Evolutionary conservation across 2,888 invertebrate species (phyloP).

Genomic region (Glyphotaelius pellucidus): DNA sequence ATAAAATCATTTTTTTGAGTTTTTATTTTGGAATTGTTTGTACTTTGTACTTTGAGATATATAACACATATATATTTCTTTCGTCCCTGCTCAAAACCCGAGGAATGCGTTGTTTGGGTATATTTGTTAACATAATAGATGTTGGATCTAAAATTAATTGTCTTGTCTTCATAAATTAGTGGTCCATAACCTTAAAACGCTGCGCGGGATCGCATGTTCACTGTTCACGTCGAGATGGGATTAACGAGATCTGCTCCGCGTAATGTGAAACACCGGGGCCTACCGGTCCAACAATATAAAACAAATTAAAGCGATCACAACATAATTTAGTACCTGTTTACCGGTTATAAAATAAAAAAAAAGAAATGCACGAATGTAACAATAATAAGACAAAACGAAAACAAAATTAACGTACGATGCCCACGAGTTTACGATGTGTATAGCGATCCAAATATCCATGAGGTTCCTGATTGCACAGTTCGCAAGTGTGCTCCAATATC

Average conservation of each 20-base stretch:
- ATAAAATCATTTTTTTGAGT: too few relatives aligned
- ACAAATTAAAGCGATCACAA: neutral
- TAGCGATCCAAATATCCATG: neutral
- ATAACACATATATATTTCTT: neutral
- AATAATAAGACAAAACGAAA: neutral
- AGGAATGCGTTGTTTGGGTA: slow-evolving; percentile 51
- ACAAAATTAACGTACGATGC: neutral
- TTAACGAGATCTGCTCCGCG: slow-evolving; percentile 28
- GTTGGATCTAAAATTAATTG: slow-evolving; percentile 54
- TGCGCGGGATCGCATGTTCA: slow-evolving; percentile 23
- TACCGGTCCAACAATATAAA: neutral
- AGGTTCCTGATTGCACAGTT: neutral
- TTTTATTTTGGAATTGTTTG: too few relatives aligned
- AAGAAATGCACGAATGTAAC: neutral
- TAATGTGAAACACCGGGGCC: slow-evolving; percentile 12
- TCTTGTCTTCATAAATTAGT: slow-evolving; percentile 55
- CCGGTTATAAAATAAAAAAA: neutral
- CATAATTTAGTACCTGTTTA: slow-evolving; percentile 2
- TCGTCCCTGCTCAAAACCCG: neutral
- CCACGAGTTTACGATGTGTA: neutral
- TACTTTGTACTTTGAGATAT: too few relatives aligned
- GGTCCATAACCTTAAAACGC: slow-evolving; percentile 26
- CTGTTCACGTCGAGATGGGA: slow-evolving; percentile 1
- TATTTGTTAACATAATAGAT: slow-evolving; percentile 47
- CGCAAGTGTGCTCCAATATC: neutral